These are phyloP conservation scores for Papio anubis DNA, from an alignment of 2,113 vertebrate genomes.

Conservation along the genomic window DNA sequence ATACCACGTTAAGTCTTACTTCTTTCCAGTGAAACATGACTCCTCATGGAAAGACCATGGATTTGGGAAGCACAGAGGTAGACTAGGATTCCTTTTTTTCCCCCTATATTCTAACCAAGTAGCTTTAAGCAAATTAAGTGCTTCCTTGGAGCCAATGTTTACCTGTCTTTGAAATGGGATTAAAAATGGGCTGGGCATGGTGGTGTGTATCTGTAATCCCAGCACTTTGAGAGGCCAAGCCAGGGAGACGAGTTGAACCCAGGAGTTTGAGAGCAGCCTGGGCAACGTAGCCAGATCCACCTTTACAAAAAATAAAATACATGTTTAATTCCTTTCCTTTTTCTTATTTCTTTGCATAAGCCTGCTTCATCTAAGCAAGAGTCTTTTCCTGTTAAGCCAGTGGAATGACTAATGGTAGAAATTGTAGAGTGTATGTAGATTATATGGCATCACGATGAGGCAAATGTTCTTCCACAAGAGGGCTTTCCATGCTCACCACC, in stretches of 20 bases:
- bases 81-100: background rate
- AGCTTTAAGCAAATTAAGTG: background rate
- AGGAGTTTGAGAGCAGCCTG: too few relatives aligned
- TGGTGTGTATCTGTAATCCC: too few relatives aligned
- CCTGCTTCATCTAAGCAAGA: background rate
- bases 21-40: background rate
- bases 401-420: background rate
- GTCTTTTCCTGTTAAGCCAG: background rate
- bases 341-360: background rate
- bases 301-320: too few relatives aligned
- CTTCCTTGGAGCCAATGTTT: background rate
- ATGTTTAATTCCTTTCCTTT: background rate
- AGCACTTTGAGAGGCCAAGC: too few relatives aligned
- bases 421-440: background rate
- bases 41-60: background rate
- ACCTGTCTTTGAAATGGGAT: background rate
- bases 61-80: background rate
- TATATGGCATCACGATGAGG: background rate
- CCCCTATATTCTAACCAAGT: background rate
- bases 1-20: accelerated
- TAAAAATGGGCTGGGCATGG: background rate
- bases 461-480: background rate
- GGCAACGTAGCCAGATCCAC: too few relatives aligned
- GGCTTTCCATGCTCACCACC: background rate
- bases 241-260: too few relatives aligned